These are phyloP conservation scores for Pimephales promelas DNA, from an alignment of 2,113 vertebrate genomes.

Conservation along the genomic window DNA sequence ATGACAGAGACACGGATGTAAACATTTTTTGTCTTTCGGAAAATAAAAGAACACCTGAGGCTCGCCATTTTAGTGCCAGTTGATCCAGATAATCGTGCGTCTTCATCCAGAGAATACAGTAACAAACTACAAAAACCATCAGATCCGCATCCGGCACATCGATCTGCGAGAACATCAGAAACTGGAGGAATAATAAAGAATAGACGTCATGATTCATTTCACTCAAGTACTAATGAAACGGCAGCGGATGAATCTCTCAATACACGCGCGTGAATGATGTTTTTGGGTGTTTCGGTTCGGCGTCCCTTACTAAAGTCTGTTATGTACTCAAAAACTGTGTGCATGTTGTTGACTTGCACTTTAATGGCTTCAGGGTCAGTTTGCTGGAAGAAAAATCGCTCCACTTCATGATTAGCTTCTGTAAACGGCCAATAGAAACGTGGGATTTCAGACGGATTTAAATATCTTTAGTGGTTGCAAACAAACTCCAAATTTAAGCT, in stretches of 20 bases:
- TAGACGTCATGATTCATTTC: not conserved
- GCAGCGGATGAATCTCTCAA: not conserved
- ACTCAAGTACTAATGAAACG: not conserved
- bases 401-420: not conserved
- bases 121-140: constrained; percentile 19
- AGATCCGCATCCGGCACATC: not conserved
- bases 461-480: not conserved
- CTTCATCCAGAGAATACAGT: constrained; percentile 25
- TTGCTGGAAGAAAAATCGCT: not conserved
- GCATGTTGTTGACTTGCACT: not conserved
- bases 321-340: not conserved
- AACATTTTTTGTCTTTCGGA: constrained; percentile 59
- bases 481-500: not conserved
- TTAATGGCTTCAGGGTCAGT: no score
- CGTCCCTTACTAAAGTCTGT: not conserved
- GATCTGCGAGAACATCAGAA: no score
- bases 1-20: constrained; percentile 62
- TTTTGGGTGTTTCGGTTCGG: no score
- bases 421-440: not conserved
- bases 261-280: no score
- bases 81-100: not conserved
- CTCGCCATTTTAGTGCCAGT: not conserved
- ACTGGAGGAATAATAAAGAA: no score
- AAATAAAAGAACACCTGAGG: constrained; percentile 66
- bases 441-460: not conserved